These are phyloP conservation scores for Bruchidius siliquastri DNA, from an alignment of 2,888 invertebrate genomes.

Conservation along the genomic window DNA sequence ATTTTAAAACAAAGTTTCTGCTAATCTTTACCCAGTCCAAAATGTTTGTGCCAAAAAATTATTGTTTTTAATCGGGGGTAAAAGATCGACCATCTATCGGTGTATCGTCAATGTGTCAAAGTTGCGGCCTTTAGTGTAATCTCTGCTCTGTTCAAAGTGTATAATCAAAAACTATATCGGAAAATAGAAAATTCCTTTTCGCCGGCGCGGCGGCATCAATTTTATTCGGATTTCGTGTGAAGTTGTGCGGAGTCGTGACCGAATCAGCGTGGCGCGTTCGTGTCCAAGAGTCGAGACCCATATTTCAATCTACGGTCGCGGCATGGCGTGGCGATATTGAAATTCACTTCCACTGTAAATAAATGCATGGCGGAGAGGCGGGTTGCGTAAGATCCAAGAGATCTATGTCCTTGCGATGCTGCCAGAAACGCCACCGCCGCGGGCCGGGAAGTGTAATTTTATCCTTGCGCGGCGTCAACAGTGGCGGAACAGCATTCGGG, in stretches of 20 bases:
- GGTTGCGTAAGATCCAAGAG: not conserved
- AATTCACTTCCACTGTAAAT: not conserved
- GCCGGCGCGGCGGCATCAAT: not conserved
- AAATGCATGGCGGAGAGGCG: not conserved
- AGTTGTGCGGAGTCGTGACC: not conserved
- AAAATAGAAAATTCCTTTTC: not conserved
- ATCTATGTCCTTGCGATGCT: not conserved
- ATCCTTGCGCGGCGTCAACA: slow-evolving; percentile 20
- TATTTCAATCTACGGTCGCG: not conserved
- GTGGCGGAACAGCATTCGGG: not conserved
- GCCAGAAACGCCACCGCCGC: not conserved
- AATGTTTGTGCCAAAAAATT: too few species aligned
- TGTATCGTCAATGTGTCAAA: too few species aligned
- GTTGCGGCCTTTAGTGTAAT: too few species aligned
- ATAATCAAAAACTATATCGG: too few species aligned
- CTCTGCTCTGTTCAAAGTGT: too few species aligned
- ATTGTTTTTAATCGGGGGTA: too few species aligned
- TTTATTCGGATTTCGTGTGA: not conserved
- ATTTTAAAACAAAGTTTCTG: too few species aligned
- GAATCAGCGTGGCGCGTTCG: not conserved
- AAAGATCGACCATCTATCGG: too few species aligned
- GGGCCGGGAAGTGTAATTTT: slow-evolving; percentile 3
- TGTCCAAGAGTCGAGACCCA: not conserved
- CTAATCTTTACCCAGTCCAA: too few species aligned
- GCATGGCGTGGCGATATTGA: not conserved